phyloP scores from a whole-genome alignment of 2,113 vertebrate genomes.

The Clarias magur region DNA sequence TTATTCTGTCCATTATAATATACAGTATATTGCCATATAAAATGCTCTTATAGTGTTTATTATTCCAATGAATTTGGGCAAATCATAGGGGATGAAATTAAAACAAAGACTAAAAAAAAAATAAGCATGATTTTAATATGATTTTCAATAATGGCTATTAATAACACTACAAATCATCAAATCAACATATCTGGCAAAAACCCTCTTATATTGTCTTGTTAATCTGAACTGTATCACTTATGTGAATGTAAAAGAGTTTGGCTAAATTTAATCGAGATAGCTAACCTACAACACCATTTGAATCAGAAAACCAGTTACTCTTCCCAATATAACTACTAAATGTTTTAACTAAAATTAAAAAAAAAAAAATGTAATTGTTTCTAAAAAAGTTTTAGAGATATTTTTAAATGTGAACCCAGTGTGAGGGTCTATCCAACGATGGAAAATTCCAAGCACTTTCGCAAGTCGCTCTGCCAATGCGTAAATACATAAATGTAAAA shows the following conservation, averaged over 20 bases:
- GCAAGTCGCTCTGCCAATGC: no score
- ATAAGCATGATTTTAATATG: neutral
- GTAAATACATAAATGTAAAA: neutral
- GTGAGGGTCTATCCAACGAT: no score
- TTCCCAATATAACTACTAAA: neutral
- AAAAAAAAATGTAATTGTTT: no score
- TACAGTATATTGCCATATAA: neutral
- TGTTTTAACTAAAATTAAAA: no score
- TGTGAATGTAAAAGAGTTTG: neutral
- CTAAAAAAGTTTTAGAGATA: no score
- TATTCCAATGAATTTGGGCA: neutral
- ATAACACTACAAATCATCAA: neutral
- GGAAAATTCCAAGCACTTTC: no score
- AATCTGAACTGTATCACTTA: neutral
- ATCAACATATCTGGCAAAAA: neutral
- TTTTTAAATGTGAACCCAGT: no score
- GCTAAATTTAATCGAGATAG: neutral
- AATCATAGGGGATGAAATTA: neutral
- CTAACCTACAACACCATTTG: neutral
- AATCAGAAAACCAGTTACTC: neutral
- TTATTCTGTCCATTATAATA: neutral
- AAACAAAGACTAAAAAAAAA: neutral
- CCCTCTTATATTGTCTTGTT: neutral
- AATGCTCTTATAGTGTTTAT: neutral
- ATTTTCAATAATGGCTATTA: neutral